phyloP scores from a whole-genome alignment of 35 echinoderm and acorn worm species.

The Ophioderma brevispina region DNA sequence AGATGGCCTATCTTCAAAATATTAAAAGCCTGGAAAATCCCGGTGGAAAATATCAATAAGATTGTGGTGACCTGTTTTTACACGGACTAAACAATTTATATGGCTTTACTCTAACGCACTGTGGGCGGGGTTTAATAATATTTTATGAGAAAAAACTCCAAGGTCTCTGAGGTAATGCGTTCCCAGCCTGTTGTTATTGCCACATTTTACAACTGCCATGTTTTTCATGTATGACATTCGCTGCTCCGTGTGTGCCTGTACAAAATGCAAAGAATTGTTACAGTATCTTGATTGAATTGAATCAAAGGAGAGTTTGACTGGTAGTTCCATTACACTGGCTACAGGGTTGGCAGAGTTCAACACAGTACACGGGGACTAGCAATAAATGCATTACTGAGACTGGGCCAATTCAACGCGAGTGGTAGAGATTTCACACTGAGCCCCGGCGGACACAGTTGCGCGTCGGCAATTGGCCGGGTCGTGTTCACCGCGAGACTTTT shows the following conservation, averaged over 20 bases:
- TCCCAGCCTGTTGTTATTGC: background rate
- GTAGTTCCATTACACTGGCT: background rate
- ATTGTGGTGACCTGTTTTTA: background rate
- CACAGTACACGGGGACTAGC: background rate
- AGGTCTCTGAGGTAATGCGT: background rate
- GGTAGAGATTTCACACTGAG: background rate
- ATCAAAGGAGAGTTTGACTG: background rate
- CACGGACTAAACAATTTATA: background rate
- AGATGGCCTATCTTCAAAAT: background rate
- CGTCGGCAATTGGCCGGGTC: background rate
- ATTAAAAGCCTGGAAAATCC: background rate
- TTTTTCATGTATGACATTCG: background rate
- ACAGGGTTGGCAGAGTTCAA: background rate
- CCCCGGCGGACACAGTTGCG: conserved; percentile 2
- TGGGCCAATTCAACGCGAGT: background rate
- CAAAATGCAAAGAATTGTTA: background rate
- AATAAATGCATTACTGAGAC: background rate
- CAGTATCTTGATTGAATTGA: background rate
- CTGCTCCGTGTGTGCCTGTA: background rate
- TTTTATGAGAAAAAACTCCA: background rate
- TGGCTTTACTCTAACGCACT: background rate
- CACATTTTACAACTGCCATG: background rate
- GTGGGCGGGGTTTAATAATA: background rate
- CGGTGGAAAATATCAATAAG: background rate
- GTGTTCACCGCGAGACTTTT: background rate